A percentile compares a stretch with the other conserved stretches of the same genome.
phyloP scores from a whole-genome alignment of 1,140 invertebrate genomes.

The Drosophila kanapiae region DNA sequence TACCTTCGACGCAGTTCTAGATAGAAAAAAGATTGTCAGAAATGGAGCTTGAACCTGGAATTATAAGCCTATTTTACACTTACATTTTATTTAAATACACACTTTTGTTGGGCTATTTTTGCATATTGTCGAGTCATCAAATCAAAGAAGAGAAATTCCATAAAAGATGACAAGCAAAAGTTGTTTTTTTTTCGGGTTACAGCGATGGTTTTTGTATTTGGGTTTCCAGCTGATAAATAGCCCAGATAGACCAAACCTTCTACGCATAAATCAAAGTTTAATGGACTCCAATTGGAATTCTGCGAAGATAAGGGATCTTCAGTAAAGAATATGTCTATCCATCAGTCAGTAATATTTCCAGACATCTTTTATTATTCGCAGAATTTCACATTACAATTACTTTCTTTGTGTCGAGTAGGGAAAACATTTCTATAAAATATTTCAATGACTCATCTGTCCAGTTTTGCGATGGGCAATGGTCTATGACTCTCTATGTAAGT shows the following conservation, averaged over 20 bases:
- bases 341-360: constrained; percentile 1
- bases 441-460: constrained; percentile 27
- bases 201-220: not conserved
- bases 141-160: constrained; percentile 22
- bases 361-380: not conserved
- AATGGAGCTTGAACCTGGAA: constrained; percentile 1
- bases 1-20: constrained; percentile 9
- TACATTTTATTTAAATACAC: not conserved
- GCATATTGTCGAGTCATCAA: constrained; percentile 36
- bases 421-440: constrained; percentile 14
- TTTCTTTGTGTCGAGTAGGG: constrained; percentile 27
- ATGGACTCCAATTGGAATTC: constrained; percentile 8
- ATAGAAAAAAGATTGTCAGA: not conserved
- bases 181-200: not conserved
- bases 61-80: not conserved
- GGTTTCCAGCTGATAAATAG: constrained; percentile 13
- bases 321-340: constrained; percentile 5
- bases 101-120: constrained; percentile 10
- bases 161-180: constrained; percentile 23
- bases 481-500: constrained; percentile 11
- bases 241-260: constrained; percentile 1
- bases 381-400: constrained; percentile 37
- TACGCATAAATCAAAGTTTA: constrained; percentile 12
- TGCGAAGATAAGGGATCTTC: constrained; percentile 9
- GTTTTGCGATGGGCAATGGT: constrained; percentile 15